These are phyloP conservation scores for Neogale vison DNA, from an alignment of 2,113 vertebrate species.

Conservation along the genomic window DNA sequence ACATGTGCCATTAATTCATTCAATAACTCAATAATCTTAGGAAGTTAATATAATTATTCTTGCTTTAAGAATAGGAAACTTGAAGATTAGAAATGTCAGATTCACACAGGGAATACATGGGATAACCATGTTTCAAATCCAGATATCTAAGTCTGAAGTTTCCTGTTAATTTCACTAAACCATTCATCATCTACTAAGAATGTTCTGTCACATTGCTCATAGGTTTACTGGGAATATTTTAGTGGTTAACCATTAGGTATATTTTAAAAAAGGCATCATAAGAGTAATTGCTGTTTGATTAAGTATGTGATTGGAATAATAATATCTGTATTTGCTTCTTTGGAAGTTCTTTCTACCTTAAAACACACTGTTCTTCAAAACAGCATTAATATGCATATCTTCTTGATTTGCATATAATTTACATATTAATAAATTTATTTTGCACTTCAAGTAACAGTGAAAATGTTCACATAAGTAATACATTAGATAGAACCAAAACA, in stretches of 20 bases:
- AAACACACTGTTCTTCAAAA: conserved; percentile 64
- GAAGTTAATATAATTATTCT: conserved; percentile 25
- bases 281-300: conserved; percentile 67
- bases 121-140: neutral
- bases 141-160: neutral
- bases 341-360: conserved; percentile 56
- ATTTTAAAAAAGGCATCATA: conserved; percentile 48
- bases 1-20: neutral
- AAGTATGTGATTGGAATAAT: conserved; percentile 70
- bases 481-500: conserved; percentile 44
- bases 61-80: neutral
- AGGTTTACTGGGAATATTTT: conserved; percentile 37
- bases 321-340: conserved; percentile 59
- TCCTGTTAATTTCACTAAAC: neutral
- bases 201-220: neutral
- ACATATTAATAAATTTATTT: conserved; percentile 64
- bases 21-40: neutral
- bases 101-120: neutral
- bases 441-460: conserved; percentile 55
- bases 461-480: conserved; percentile 55
- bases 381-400: conserved; percentile 60
- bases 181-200: neutral
- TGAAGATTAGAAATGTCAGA: conserved; percentile 33
- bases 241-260: conserved; percentile 11
- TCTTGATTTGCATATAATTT: conserved; percentile 66